Evolutionary conservation across 2,797 vertebrate genomes (phyloP), one percentile per base, ranked within the genome.

Genomic region (Columba guinea): DNA sequence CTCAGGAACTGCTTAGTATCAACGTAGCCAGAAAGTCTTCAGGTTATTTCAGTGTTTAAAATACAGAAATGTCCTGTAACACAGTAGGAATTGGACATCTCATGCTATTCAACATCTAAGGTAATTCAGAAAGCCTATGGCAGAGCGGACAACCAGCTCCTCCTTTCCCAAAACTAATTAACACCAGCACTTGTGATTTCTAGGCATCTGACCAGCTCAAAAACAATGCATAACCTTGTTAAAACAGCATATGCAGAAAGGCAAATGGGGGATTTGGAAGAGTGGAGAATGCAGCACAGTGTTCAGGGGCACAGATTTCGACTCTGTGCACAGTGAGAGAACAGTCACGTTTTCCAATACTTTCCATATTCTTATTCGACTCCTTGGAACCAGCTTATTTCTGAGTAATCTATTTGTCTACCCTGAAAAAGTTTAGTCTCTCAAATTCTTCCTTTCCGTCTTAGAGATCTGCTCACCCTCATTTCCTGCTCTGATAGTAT

Each of bases 401-500:
- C 39, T 52, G 48, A 86, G 16, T 44, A 83, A 79, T 85, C 13
- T 34, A 59, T 91, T 69, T 87, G 65, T 28, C 27, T 84, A 46
- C 49, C 62, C 59, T 93, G 64, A 65, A 70, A 75, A 93, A 53
- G 30, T 84, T 95, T 85, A 52, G 30, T 32, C 32, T 48, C 52
- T 60, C 73, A 64, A 63, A 58, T 91, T 91, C 49, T 71, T 87
- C n/a, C 32, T 41, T 58, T 87, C 52, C 23, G 2, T 41, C 60
- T 79, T 48, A 59, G 48, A 96, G 92, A 88, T 89, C 60, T 90
- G 34, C 58, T 85, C 49, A 34, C 87, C 69, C 78, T 59, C 71
- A 39, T 77, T 90, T 92, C 71, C 81, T 86, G 49, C 73, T 91
- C 84, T 65, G 87, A 70, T 84, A 85, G 26, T 41, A 78, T 93